These are phyloP conservation scores for Psylliodes chrysocephalus DNA, from an alignment of 2,888 invertebrate genomes.

Conservation along the genomic window DNA sequence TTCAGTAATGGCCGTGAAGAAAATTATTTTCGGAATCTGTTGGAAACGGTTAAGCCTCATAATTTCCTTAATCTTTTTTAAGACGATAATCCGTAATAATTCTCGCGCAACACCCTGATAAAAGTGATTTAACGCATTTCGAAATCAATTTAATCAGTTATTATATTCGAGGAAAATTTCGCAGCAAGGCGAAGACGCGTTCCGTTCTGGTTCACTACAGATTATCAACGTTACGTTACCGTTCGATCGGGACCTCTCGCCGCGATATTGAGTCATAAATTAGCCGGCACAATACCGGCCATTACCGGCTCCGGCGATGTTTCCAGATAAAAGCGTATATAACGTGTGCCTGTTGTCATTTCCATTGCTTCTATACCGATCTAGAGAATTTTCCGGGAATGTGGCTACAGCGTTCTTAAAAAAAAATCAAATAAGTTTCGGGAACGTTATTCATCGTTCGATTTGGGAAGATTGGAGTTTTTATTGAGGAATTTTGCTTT, in stretches of 20 bases:
- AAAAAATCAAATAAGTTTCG: conserved; percentile 20
- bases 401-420: conserved; percentile 22
- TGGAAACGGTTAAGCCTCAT: no score
- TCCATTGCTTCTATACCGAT: conserved; percentile 41
- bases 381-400: conserved; percentile 30
- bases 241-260: conserved; percentile 58
- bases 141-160: conserved; percentile 27
- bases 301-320: conserved; percentile 57
- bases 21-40: no score
- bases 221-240: conserved; percentile 59
- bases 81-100: no score
- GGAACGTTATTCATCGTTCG: not conserved
- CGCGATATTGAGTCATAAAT: conserved; percentile 61
- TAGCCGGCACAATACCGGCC: conserved; percentile 60
- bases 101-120: not conserved
- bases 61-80: no score
- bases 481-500: conserved; percentile 5
- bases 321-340: conserved; percentile 56
- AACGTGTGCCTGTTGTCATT: conserved; percentile 54
- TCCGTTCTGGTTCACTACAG: conserved; percentile 55
- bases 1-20: no score
- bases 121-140: conserved; percentile 8
- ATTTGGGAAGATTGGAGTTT: not conserved
- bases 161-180: conserved; percentile 29
- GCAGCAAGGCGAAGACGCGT: conserved; percentile 33